phyloP scores from a whole-genome alignment of 2,888 invertebrate genomes.

The Agriopis leucophaearia region DNA sequence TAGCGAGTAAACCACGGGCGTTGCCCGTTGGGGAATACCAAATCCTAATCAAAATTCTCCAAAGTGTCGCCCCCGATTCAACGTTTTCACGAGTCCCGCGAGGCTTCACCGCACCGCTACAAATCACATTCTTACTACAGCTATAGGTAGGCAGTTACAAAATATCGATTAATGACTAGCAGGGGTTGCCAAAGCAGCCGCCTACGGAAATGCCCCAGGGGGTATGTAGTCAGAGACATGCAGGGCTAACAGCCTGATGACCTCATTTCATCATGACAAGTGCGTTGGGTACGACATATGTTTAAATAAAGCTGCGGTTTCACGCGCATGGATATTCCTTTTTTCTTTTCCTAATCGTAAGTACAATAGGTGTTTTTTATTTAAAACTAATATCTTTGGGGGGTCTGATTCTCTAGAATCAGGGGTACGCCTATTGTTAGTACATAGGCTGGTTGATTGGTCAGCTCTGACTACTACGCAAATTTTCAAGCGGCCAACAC shows the following conservation, averaged over 20 bases:
- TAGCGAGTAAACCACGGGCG: too few relatives aligned
- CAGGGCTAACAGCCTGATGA: not conserved
- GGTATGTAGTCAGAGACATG: not conserved
- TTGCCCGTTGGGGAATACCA: not conserved
- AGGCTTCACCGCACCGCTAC: not conserved
- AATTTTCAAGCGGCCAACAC: too few relatives aligned
- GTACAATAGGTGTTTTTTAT: too few relatives aligned
- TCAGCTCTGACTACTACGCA: too few relatives aligned
- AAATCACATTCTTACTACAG: not conserved
- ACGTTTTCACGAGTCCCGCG: not conserved
- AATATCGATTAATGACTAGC: conserved; percentile 26
- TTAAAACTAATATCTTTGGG: too few relatives aligned
- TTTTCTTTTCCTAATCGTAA: too few relatives aligned
- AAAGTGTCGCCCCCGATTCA: not conserved
- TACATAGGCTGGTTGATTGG: too few relatives aligned
- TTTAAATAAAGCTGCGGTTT: too few relatives aligned
- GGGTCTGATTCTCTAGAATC: too few relatives aligned
- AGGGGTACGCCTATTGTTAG: too few relatives aligned
- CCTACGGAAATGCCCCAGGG: not conserved
- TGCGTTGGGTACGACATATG: too few relatives aligned
- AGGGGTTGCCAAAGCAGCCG: conserved; percentile 31
- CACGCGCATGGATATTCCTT: too few relatives aligned
- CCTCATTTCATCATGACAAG: not conserved
- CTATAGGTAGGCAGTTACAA: not conserved
- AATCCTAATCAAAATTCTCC: conserved; percentile 4